Evolutionary conservation across 2,113 vertebrate species (phyloP), one percentile per base, ranked within the genome.

Genomic region (Martes martes): DNA sequence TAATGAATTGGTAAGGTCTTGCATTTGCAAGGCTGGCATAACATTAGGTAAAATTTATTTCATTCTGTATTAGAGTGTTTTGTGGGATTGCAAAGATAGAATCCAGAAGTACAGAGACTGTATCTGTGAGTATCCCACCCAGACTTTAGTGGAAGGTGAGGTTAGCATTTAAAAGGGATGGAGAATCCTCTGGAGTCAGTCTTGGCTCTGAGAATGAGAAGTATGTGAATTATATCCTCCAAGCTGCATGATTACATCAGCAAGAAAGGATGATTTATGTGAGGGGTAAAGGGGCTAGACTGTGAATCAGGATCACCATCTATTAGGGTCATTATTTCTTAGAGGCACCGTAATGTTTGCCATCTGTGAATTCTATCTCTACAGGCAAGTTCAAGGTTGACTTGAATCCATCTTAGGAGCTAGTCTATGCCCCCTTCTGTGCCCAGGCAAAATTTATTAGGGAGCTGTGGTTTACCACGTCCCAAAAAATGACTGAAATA

Each of bases 121-220:
- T 15, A 31, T 67, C 80, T 76, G 13, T 81, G 63, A 74, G 21
- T 33, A 26, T 33, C n/a, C 55, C 21, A 59, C 10, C 13, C 14
- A 83, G 82, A 74, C 16, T 55, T 87, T 42, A 91, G 36, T 59
- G 14, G 16, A 52, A 89, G 87, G 19, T 86, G 47, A 86, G 10
- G 47, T 6, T 18, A 83, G 50, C 52, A 69, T 87, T 87, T 79
- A 33, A 78, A 95, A 86, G 78, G 59, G 50, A 19, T 21, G 0
- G 45, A 61, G 16, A 42, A 55, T 47, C 6, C 10, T 24, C 28
- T 47, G 31, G 45, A 78, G 14, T 21, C 9, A 59, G 39, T 78
- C 76, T 94, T 82, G 57, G 42, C 55, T 92, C n/a, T 94, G 45
- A 90, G 42, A 95, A 94, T 91, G 93, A 84, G 5, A 94, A 79